Evolutionary conservation across 92 coral and sea anemone genomes (phyloP).

Genomic region (Phymanthus crucifer): DNA sequence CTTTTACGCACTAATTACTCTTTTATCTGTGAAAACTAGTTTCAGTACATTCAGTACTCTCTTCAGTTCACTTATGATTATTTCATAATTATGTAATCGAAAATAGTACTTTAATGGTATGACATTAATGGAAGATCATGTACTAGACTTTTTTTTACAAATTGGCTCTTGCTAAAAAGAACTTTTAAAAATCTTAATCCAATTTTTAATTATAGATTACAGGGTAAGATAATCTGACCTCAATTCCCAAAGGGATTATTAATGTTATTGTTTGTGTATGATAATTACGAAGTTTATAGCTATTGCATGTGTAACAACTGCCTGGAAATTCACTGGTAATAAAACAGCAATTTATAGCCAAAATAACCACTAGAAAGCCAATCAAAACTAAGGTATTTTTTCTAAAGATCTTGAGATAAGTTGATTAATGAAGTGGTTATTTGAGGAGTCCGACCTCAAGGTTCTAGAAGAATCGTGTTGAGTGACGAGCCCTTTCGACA

Average conservation of each 20-base stretch:
- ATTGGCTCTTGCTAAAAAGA: background rate
- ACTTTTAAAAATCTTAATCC: background rate
- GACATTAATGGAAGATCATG: background rate
- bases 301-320: background rate
- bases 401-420: background rate
- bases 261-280: background rate
- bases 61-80: no score
- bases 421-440: slow-evolving; percentile 5
- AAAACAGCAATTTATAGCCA: background rate
- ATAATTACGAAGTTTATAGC: background rate
- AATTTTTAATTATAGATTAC: background rate
- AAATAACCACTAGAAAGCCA: background rate
- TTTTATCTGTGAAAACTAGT: no score
- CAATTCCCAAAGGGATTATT: background rate
- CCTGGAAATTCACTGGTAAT: background rate
- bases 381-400: slow-evolving; percentile 11
- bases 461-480: slow-evolving; percentile 37
- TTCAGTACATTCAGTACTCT: no score
- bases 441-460: slow-evolving; percentile 8
- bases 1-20: no score
- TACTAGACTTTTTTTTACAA: background rate
- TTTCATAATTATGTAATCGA: no score
- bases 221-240: background rate
- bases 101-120: no score
- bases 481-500: slow-evolving; percentile 19